Percentiles rank a stretch among this genome's conserved stretches.
Conservation (phyloP, 2,888 invertebrate species). For the Hirudinaria manillensis region DNA sequence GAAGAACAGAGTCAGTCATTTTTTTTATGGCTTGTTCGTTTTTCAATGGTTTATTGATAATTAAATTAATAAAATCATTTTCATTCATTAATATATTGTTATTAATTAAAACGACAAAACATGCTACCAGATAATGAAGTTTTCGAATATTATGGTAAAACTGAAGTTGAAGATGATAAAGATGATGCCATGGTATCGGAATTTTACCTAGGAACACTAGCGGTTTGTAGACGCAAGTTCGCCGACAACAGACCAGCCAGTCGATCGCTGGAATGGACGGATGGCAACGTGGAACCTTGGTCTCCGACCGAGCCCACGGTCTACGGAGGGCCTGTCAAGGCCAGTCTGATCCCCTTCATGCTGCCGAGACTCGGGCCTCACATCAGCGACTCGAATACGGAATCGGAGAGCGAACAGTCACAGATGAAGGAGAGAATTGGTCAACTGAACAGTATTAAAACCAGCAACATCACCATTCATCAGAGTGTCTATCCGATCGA, state of each 20-base stretch:
- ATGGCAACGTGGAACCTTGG: conserved; percentile 5
- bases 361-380: conserved; percentile 17
- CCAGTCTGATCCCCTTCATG: conserved; percentile 15
- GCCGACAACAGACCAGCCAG: conserved; percentile 2
- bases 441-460: too few relatives aligned
- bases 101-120: too few relatives aligned
- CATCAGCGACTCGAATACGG: conserved; percentile 11
- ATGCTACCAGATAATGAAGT: too few relatives aligned
- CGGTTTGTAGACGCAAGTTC: not conserved
- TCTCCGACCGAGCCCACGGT: conserved; percentile 5
- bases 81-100: too few relatives aligned
- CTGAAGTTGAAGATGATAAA: too few relatives aligned
- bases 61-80: too few relatives aligned
- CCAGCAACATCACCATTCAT: too few relatives aligned
- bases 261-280: conserved; percentile 11
- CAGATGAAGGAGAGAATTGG: too few relatives aligned
- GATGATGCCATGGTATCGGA: too few relatives aligned
- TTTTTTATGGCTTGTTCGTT: not conserved
- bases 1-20: not conserved
- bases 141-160: too few relatives aligned
- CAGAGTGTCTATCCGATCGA: too few relatives aligned
- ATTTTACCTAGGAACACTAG: not conserved
- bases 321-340: conserved; percentile 12
- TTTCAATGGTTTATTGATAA: too few relatives aligned
- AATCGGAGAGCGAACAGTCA: not conserved